Conservation (phyloP, 2,888 invertebrate genomes). For the Drosophila mimetica region DNA sequence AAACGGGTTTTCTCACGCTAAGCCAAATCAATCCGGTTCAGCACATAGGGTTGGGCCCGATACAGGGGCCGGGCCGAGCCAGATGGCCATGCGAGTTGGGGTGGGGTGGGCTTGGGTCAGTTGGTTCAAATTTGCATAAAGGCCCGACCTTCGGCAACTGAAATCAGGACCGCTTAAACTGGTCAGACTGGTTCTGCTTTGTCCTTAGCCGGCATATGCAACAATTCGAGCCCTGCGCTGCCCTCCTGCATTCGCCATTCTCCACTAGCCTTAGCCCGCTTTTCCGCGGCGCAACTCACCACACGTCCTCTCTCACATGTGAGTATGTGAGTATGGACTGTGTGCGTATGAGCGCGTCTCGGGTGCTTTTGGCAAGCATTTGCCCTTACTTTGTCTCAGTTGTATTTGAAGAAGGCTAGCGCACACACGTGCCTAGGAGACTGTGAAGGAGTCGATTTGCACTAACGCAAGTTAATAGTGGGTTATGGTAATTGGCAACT, state of each 20-base stretch:
- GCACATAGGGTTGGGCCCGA: background rate
- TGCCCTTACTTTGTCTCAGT: constrained; percentile 15
- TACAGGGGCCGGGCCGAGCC: constrained; percentile 10
- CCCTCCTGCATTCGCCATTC: constrained; percentile 5
- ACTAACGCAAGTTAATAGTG: background rate
- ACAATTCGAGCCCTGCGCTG: constrained; percentile 1
- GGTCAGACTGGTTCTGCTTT: constrained; percentile 70
- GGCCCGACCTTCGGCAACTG: constrained; percentile 29
- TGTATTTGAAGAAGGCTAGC: constrained; percentile 2
- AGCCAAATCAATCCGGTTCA: constrained; percentile 31
- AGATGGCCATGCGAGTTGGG: constrained; percentile 12
- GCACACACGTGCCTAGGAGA: background rate
- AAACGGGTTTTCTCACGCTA: constrained; percentile 78
- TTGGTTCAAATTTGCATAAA: constrained; percentile 48
- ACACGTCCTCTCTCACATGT: constrained; percentile 46
- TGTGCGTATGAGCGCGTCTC: constrained; percentile 7
- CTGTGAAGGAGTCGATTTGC: background rate
- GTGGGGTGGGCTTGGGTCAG: constrained; percentile 49
- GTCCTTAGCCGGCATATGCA: constrained; percentile 8
- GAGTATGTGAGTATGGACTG: no score
- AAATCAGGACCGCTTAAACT: constrained; percentile 46
- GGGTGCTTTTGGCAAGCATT: constrained; percentile 14
- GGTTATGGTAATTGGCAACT: no score
- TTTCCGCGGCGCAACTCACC: constrained; percentile 31
- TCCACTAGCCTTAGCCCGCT: background rate